Base-by-base conservation (phyloP, 2,888 invertebrate genomes). In the Netelia virgata region DNA sequence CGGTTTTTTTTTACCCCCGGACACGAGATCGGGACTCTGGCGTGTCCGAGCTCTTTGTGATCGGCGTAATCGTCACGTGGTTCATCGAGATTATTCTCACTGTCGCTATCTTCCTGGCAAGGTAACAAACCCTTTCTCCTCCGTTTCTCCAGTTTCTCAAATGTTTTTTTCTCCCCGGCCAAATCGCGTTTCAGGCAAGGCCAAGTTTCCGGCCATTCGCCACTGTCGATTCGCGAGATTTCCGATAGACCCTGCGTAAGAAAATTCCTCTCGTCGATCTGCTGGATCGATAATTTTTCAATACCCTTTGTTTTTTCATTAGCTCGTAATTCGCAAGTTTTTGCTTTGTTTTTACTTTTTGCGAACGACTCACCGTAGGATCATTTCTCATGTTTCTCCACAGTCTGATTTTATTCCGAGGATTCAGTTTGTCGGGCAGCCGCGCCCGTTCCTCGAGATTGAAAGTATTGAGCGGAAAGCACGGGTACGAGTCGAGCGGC, bases 1-100 rank as follows among this genome's bases (percentile, higher is more conserved):
- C 69, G 79, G 63, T 73, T 83, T 63, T 82, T 85, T 43, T 85
- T 84, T 2, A 64, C 14, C 1, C 57, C 64, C 3, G 79, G 78
- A 81, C 84, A 83, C 1, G 83, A 84, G 1, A 74, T 41, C 0
- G 92, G 91, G 1, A 91, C 87, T 77, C 91, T 89, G 0, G 91
- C 92, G 69, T 92, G 92, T 2, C 91, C 92, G 50, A 93, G 84
- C 66, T 93, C 93, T 66, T 91, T 92, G 20, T 83, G 87, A 78
- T 86, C 66, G 1, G 91, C 88, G 43, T 88, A 88, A 69, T 92
- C 90, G 3, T 88, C 87, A 14, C 18, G 23, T 0, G 83, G 80
- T 2, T 89, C 88, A 3, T 88, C 85, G 14, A 78, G 82, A 72
- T 86, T 85, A 0, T 68, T 74, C 3, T 76, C 53, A 0, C 74